Conservation (phyloP, 1,140 invertebrate species). For the Drepana arcuata region DNA sequence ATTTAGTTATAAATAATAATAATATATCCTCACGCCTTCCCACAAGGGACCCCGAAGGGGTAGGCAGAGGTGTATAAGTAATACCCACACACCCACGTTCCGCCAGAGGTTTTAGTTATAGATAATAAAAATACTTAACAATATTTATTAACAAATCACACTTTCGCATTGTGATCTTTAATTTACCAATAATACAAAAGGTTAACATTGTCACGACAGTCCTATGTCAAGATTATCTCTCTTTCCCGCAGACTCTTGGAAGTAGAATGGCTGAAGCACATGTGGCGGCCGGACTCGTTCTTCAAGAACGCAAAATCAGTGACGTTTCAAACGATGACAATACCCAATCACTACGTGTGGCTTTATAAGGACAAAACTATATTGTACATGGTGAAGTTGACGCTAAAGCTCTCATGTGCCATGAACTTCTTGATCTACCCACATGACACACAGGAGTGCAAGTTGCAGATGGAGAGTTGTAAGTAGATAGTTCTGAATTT, state of each 20-base stretch:
- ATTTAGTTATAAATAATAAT: background rate
- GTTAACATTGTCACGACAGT: no score
- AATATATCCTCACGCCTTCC: no score
- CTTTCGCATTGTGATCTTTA: no score
- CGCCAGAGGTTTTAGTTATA: no score
- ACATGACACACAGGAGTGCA: constrained; percentile 92
- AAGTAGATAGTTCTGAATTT: no score
- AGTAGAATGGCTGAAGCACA: constrained; percentile 91
- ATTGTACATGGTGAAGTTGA: constrained; percentile 90
- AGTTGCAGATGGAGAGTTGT: constrained; percentile 93
- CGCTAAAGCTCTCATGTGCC: constrained; percentile 86
- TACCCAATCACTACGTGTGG: constrained; percentile 93
- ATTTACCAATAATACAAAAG: no score
- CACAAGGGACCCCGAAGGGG: no score
- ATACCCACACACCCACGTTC: no score
- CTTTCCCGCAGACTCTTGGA: constrained; percentile 77
- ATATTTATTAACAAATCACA: no score
- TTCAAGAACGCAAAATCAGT: constrained; percentile 94
- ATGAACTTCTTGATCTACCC: constrained; percentile 95
- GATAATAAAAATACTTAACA: no score
- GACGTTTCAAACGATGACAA: constrained; percentile 94
- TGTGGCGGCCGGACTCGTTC: constrained; percentile 92
- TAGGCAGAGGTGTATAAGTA: no score
- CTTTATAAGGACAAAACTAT: constrained; percentile 91
- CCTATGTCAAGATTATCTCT: no score